Base-by-base conservation (phyloP, 2,888 invertebrate genomes). In the Cataglyphis cursor region DNA sequence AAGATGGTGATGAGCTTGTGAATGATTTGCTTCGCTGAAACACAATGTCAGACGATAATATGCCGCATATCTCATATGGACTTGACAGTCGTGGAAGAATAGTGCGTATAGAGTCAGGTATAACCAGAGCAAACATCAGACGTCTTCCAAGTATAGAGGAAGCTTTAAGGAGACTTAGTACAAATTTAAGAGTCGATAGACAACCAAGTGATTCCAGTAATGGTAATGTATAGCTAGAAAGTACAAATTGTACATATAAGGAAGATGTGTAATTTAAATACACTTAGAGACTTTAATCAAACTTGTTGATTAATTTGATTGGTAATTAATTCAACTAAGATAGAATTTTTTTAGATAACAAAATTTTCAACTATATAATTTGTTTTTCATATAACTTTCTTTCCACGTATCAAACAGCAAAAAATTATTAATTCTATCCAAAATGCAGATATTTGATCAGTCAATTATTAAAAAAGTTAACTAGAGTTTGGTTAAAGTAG, bases 31-130 rank as follows among this genome's bases (percentile, higher is more conserved):
- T 57, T 76, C n/a, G 31, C 61, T 54, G 24, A 68, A 59, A 87
- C 64, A 90, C 57, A 73, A 94, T 94, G 94, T 94, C 94, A n/a
- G 92, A 93, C 54, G 91, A 92, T 57, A 92, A 87, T 85, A 85
- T 89, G 41, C 89, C 93, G 24, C 89, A 90, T 51, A 80, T 89
- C 28, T 89, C 91, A 3, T 91, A 90, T 68, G 91, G 92, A 48
- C 76, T 92, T 38, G 93, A 93, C 66, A 90, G 88, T 12, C 90
- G 89, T 85, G 92, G 91, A 64, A 92, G 92, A 70, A 82, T 93
- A 74, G 87, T 93, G 44, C 88, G 87, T 12, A 85, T 91, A 48
- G 92, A 92, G 66, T 82, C 91, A 24, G 88, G 82, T 81, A 84
- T 85, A 41, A 86, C 84, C 35, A 82, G 88, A 57, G 59, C 91